Evolutionary conservation across 2,888 invertebrate species (phyloP), one percentile per base, ranked within the genome.

Genomic region (Syritta pipiens): DNA sequence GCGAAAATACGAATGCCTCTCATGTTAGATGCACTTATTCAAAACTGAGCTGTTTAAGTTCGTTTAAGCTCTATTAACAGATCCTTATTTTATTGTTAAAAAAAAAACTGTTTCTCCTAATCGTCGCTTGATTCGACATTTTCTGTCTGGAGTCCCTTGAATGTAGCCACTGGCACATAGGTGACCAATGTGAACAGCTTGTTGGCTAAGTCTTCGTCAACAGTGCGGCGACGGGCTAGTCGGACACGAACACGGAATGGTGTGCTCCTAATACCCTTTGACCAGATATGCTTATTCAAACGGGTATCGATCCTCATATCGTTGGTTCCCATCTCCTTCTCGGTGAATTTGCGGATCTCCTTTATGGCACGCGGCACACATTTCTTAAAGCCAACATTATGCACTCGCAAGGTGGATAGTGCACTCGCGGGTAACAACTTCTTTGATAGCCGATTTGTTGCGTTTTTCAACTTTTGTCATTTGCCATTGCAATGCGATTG

Each of bases 381-480:
- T 90, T 94, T 96, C 90, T 99, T 99, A 90, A 98, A 98, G 59
- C 98, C 97, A 84, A 99, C 95, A 84, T 98, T 97, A 91, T 98
- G 97, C 84, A 99, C 94, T 85, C 98, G 93, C 90, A 84, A 99
- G 92, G 89, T 99, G 97, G 85, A 99, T 96, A 82, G 99, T 99
- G 90, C 98, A 99, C 90, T 99, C 99, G 84, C 99, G 94, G 83
- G 99, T 99, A 57, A 99, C 98, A 83, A 99, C 98, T 91, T 99
- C 99, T 89, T 97, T 98, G 90, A 98, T 97, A 84, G 98, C 96
- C 82, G 97, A 97, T 92, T 98, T 98, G 87, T 95, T 93, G 90
- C 97, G 97, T 90, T 97, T 96, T 88, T 97, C 96, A 83, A 93
- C 93, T 90, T 94, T 95, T 84, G 93, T 92, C 90, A n/a, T 96